Evolutionary conservation across 2,797 vertebrate genomes (phyloP).

Genomic region (Menidia menidia): DNA sequence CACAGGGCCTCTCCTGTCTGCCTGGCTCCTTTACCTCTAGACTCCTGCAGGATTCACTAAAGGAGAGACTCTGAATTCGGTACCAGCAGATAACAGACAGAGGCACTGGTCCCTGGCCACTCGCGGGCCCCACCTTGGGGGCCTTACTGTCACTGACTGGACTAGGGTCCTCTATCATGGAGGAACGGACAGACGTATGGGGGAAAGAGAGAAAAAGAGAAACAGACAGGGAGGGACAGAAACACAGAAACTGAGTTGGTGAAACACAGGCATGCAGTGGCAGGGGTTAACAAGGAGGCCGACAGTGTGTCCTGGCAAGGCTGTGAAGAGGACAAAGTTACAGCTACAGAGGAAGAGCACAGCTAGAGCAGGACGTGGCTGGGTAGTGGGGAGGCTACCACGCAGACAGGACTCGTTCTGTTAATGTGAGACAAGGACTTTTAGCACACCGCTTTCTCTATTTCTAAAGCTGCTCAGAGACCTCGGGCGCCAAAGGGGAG

Average conservation of each 20-base stretch:
- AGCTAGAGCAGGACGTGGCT: slow-evolving; percentile 55
- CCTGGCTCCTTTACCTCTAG: slow-evolving; percentile 88
- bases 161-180: slow-evolving; percentile 86
- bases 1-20: slow-evolving; percentile 64
- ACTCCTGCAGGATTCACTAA: slow-evolving; percentile 89
- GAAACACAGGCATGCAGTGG: slow-evolving; percentile 79
- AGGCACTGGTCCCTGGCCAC: slow-evolving; percentile 87
- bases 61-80: slow-evolving; percentile 88
- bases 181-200: slow-evolving; percentile 74
- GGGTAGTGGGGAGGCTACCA: slow-evolving; percentile 36
- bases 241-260: slow-evolving; percentile 81
- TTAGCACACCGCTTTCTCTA: slow-evolving; percentile 60
- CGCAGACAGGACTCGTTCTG: slow-evolving; percentile 57
- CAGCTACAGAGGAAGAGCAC: slow-evolving; percentile 69
- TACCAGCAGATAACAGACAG: slow-evolving; percentile 90
- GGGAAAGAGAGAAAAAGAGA: slow-evolving; percentile 67
- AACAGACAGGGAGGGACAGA: slow-evolving; percentile 74
- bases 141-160: slow-evolving; percentile 86
- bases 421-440: slow-evolving; percentile 48
- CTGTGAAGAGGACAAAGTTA: slow-evolving; percentile 79
- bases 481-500: slow-evolving; percentile 41
- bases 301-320: slow-evolving; percentile 70
- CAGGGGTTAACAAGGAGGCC: slow-evolving; percentile 64
- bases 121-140: slow-evolving; percentile 84
- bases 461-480: slow-evolving; percentile 47